These are phyloP conservation scores for Spilosoma lubricipeda DNA, from an alignment of 2,888 invertebrate genomes.

Conservation along the genomic window DNA sequence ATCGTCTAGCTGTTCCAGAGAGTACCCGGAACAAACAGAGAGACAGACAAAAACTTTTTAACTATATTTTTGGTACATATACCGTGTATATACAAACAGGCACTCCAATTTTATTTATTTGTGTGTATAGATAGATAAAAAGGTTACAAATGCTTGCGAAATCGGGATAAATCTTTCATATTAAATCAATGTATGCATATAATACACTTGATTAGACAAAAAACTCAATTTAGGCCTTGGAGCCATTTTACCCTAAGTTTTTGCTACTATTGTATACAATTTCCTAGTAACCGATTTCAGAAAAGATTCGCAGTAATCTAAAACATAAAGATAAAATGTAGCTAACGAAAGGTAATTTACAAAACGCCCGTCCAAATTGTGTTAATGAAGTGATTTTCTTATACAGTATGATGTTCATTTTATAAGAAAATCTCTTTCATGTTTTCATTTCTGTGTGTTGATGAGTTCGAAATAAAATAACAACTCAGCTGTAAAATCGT, in stretches of 20 bases:
- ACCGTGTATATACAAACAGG: too few relatives aligned
- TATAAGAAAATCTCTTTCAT: slow-evolving; percentile 3
- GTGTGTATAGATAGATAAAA: too few relatives aligned
- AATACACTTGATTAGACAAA: too few relatives aligned
- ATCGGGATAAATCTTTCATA: background rate
- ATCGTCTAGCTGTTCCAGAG: too few relatives aligned
- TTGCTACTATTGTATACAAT: background rate
- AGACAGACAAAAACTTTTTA: too few relatives aligned
- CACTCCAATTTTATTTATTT: too few relatives aligned
- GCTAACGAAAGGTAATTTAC: background rate
- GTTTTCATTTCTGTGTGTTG: slow-evolving; percentile 3
- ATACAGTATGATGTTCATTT: background rate
- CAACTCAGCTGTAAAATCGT: background rate
- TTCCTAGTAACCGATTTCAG: background rate
- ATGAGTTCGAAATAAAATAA: slow-evolving; percentile 6
- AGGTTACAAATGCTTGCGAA: background rate
- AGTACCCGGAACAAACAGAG: too few relatives aligned
- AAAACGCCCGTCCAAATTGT: slow-evolving; percentile 1
- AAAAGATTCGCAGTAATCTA: background rate
- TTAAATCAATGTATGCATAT: background rate
- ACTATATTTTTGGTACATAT: too few relatives aligned
- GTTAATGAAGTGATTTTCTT: slow-evolving; percentile 6
- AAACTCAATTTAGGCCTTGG: background rate
- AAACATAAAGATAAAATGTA: slow-evolving; percentile 2
- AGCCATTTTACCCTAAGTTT: background rate